A percentile compares a stretch with the other conserved stretches of the same genome.
phyloP scores from a whole-genome alignment of 2,113 vertebrate genomes.

The Rhizomys pruinosus region DNA sequence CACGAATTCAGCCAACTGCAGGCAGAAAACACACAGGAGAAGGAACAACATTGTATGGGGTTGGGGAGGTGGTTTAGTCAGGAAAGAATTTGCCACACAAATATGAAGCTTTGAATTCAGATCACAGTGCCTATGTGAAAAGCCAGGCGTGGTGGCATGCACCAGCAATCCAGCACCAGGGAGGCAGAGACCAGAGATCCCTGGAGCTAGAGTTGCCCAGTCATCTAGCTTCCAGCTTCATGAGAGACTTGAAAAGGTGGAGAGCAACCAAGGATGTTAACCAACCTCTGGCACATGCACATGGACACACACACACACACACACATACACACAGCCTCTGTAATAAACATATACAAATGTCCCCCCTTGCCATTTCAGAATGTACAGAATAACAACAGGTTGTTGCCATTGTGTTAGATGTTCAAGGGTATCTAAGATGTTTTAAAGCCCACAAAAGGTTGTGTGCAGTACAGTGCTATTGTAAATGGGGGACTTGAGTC shows the following conservation, averaged over 20 bases:
- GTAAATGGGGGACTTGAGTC: too few relatives aligned
- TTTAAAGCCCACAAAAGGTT: not conserved
- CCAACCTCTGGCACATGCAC: not conserved
- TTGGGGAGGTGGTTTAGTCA: too few relatives aligned
- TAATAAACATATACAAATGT: not conserved
- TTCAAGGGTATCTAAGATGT: not conserved
- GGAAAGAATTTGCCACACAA: not conserved
- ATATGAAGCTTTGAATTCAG: too few relatives aligned
- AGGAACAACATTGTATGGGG: accelerated
- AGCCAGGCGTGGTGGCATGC: too few relatives aligned
- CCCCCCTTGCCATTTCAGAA: not conserved
- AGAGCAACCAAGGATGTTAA: too few relatives aligned
- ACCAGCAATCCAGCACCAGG: too few relatives aligned
- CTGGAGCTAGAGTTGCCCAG: not conserved
- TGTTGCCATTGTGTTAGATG: not conserved
- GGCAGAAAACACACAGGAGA: accelerated
- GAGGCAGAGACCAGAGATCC: not conserved
- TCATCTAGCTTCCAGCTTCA: not conserved
- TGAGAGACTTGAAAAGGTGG: not conserved
- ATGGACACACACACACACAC: not conserved
- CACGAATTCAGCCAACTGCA: not conserved
- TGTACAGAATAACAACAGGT: not conserved
- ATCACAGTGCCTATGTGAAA: not conserved
- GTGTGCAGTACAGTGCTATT: too few relatives aligned
- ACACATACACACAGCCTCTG: too few relatives aligned